Conservation (phyloP, 2,888 invertebrate genomes). For the Hipparchia semele region DNA sequence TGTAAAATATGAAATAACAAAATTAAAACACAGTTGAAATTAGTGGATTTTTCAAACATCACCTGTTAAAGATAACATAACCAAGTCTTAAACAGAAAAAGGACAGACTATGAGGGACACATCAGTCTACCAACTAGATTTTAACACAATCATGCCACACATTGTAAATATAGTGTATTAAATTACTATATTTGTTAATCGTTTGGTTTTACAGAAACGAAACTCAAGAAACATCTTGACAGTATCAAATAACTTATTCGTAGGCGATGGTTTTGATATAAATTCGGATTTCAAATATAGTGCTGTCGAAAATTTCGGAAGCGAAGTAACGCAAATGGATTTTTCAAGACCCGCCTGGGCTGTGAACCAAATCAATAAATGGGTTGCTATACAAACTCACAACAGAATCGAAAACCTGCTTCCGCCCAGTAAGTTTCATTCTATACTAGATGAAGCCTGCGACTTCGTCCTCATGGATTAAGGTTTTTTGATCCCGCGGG, state of each 20-base stretch:
- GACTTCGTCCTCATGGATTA: too few species aligned
- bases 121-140: too few species aligned
- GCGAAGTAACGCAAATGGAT: conserved; percentile 82
- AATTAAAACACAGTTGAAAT: too few species aligned
- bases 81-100: too few species aligned
- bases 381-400: conserved; percentile 87
- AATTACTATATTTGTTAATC: background rate
- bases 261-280: conserved; percentile 59
- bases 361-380: conserved; percentile 85
- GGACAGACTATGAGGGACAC: too few species aligned
- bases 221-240: conserved; percentile 61
- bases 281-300: conserved; percentile 56
- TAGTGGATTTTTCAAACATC: too few species aligned
- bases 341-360: conserved; percentile 76
- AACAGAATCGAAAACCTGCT: conserved; percentile 85
- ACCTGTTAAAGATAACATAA: too few species aligned
- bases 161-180: background rate
- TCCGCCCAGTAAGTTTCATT: conserved; percentile 71
- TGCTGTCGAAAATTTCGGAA: conserved; percentile 73
- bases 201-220: conserved; percentile 58
- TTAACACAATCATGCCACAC: background rate
- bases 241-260: conserved; percentile 66
- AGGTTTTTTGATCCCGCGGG: too few species aligned
- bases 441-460: background rate
- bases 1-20: too few species aligned